Base-by-base conservation (phyloP, 2,888 invertebrate species). In the Oscheius sp. region DNA sequence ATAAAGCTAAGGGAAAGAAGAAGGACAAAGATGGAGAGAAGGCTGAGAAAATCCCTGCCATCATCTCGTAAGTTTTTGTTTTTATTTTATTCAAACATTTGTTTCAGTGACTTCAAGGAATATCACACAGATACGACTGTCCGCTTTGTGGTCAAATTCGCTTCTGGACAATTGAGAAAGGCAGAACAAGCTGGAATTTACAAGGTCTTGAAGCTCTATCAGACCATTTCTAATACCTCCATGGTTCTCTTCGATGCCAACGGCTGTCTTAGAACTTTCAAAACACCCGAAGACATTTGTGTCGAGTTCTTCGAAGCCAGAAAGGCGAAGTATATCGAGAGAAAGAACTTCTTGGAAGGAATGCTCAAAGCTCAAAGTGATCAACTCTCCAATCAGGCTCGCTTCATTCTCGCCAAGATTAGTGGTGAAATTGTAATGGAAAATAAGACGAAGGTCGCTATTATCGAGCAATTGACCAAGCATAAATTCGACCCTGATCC, bases 121-220 rank as follows among this genome's bases (percentile, higher is more conserved):
- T 96, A 96, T 88, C 93, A 95, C 87, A 96, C 97, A 0, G 97
- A 98, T 86, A 92, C 93, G 0, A 93, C 94, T 0, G 94, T 99
- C 0, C 92, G 92, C 67, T 97, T 96, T 88, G 91, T 95, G 2
- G 90, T 97, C 1, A 91, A 91, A 0, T 89, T 96, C 87, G 91
- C 84, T 15, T 71, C 65, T 27, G 80, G 73, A 89, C 94, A 79
- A 75, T 89, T 91, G n/a, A 64, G 72, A 6, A 69, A 75, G 33
- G 70, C 78, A 42, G 93, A 95, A 86, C 90, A 90, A 0, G 92
- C 93, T 73, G 97, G 97, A 0, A 91, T 98, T 2, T 95, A 97
- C 89, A 95, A 94, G 86, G 91, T 92, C 52, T 96, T 99, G 88
- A 98, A 97, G 87, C 89, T 99, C 64, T 94, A 94, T 87, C 90